Evolutionary conservation across 2,888 invertebrate genomes (phyloP).

Genomic region (Chrysolina oricalcia): DNA sequence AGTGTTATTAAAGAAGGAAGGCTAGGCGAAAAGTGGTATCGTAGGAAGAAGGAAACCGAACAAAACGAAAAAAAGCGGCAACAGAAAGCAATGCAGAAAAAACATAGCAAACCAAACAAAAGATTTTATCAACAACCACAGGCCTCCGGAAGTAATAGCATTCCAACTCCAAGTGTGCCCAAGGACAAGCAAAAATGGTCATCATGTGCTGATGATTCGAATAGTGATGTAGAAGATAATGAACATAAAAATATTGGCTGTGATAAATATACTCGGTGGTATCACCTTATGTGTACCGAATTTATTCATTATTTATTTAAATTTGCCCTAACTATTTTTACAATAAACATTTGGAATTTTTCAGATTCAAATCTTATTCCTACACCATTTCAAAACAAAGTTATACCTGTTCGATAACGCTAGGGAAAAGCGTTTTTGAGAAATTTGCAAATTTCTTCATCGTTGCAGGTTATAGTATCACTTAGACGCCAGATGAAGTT

Average conservation of each 20-base stretch:
- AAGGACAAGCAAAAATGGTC: constrained; percentile 23
- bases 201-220: constrained; percentile 28
- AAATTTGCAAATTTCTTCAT: too few species aligned
- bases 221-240: constrained; percentile 36
- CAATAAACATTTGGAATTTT: too few species aligned
- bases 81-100: neutral
- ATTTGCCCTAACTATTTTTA: too few species aligned
- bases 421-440: too few species aligned
- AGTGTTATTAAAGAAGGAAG: constrained; percentile 38
- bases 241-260: constrained; percentile 33
- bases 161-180: neutral
- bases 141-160: neutral
- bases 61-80: neutral
- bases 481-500: too few species aligned
- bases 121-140: neutral
- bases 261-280: constrained; percentile 30
- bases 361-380: too few species aligned
- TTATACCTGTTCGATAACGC: too few species aligned
- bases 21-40: constrained; percentile 49
- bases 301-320: neutral
- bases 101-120: too few species aligned
- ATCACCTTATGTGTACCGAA: constrained; percentile 28
- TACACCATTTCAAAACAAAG: too few species aligned
- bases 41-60: neutral
- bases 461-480: too few species aligned